phyloP scores from a whole-genome alignment of 2,888 invertebrate species.

The Deilephila elpenor region DNA sequence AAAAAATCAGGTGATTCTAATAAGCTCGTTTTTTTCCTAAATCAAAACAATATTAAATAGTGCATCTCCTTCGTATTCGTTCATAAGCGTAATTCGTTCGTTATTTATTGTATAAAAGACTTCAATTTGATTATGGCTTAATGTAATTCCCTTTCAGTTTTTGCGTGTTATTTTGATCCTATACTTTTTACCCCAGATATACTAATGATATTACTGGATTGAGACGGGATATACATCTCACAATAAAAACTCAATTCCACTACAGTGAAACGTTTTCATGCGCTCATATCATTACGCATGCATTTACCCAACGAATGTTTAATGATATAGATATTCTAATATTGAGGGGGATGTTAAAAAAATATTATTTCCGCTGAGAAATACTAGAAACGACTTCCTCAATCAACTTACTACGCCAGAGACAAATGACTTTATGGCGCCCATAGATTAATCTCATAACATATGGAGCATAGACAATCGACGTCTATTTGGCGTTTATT shows the following conservation, averaged over 20 bases:
- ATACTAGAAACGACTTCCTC: constrained; percentile 82
- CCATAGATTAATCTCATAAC: constrained; percentile 79
- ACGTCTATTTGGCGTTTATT: constrained; percentile 63
- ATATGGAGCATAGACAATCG: constrained; percentile 78
- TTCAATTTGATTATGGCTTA: constrained; percentile 4
- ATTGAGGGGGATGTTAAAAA: constrained; percentile 75
- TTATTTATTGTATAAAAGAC: background rate
- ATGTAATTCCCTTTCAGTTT: background rate
- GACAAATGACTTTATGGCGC: constrained; percentile 77
- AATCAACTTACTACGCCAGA: constrained; percentile 74
- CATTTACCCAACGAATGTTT: constrained; percentile 54
- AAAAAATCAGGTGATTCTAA: no score
- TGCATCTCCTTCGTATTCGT: no score
- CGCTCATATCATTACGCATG: constrained; percentile 42
- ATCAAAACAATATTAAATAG: background rate
- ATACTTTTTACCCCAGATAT: background rate
- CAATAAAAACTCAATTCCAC: constrained; percentile 37
- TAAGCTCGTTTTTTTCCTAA: background rate
- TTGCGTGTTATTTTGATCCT: background rate
- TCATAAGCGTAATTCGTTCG: no score
- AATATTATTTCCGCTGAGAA: constrained; percentile 80
- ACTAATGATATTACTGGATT: constrained; percentile 5
- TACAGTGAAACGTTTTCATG: constrained; percentile 15
- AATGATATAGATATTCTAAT: constrained; percentile 67
- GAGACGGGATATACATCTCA: background rate